Conservation (phyloP, 2,797 vertebrate species). For the Lophura swinhoii region DNA sequence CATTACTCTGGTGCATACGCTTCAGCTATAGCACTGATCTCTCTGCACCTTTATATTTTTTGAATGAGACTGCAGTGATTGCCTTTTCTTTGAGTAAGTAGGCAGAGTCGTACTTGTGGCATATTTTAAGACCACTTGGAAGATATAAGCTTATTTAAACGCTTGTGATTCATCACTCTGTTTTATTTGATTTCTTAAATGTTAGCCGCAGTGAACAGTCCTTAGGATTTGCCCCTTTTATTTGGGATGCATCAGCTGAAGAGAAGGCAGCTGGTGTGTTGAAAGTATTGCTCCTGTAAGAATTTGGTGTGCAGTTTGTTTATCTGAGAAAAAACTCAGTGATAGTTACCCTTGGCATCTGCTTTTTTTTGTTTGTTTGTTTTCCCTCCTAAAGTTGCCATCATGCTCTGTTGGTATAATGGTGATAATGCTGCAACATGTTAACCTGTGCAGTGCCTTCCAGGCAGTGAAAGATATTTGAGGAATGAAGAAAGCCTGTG, state of each 20-base stretch:
- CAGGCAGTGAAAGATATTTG: neutral
- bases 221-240: neutral
- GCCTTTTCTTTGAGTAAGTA: slow-evolving; percentile 6
- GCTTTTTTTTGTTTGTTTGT: neutral
- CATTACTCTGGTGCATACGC: neutral
- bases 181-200: slow-evolving; percentile 15
- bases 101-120: neutral
- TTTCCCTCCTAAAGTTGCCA: fast-evolving
- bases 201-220: neutral
- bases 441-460: neutral
- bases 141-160: neutral
- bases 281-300: slow-evolving; percentile 19
- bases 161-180: neutral
- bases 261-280: slow-evolving; percentile 18
- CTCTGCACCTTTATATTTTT: neutral
- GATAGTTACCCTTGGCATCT: neutral
- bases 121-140: neutral
- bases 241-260: slow-evolving; percentile 6
- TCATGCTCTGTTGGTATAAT: neutral
- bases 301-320: neutral
- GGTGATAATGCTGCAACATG: neutral
- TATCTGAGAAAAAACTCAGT: neutral
- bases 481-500: slow-evolving; percentile 2
- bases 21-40: neutral
- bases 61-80: neutral